Base-by-base conservation (phyloP, 2,797 vertebrate genomes). In the Mus minutoides region DNA sequence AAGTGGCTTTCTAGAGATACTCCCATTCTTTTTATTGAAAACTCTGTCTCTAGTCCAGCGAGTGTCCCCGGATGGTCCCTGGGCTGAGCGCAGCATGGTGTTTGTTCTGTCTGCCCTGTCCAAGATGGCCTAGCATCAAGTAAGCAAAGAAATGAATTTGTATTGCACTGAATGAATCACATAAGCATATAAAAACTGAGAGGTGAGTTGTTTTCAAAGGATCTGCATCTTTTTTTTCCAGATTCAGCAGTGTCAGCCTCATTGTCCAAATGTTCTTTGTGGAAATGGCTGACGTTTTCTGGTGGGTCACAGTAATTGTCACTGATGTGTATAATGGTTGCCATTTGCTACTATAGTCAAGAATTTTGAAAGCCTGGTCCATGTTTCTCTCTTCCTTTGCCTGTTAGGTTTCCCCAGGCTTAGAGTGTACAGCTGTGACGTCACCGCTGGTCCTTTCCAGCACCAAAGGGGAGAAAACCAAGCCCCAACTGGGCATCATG, bases 1-100 rank as follows among this genome's bases (percentile, higher is more conserved):
- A 67, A 79, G 54, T 54, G 17, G 54, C 31, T 77, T 80, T 84
- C 91, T 31, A 80, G 49, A 79, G 46, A 62, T 22, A 69, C 1
- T 60, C 93, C 19, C 1, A 40, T 78, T 94, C 11, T 12, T 93
- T 90, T 93, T 90, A 60, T 91, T 91, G 92, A 75, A 94, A 17
- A n/a, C 22, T 54, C 24, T 71, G 2, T 87, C 37, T 90, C 85
- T 29, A 77, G 40, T 80, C 16, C 6, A 90, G 43, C 60, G 11
- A 77, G 82, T 56, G 11, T 29, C 26, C 56, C 14, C 12, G 62
- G 24, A 46, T 80, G 14, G 24, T 29, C 17, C 43, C 7, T 52
- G 58, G 31, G 22, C 26, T 88, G 78, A 95, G 80, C 82, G 85
- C 75, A 92, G 40, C 21, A 19, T 31, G 1, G 6, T 0, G 26